Evolutionary conservation across 2,797 vertebrate genomes (phyloP).

Genomic region (Ataeniobius toweri): DNA sequence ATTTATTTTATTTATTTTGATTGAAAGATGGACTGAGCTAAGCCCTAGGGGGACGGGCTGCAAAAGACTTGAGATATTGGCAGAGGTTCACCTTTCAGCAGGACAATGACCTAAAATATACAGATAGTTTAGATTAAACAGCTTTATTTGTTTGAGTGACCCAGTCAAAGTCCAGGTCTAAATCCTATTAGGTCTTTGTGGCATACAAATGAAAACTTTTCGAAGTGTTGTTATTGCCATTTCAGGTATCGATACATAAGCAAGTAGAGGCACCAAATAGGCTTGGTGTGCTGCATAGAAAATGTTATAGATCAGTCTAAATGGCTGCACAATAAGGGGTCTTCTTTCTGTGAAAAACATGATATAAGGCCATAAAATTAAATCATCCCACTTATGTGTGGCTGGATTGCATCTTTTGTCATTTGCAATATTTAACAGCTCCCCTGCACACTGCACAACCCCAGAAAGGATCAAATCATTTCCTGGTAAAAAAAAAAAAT

Average conservation of each 20-base stretch:
- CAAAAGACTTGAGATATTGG: too few species aligned
- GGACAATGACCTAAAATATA: not conserved
- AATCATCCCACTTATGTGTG: not conserved
- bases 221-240: not conserved
- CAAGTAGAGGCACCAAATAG: not conserved
- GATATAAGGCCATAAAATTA: not conserved
- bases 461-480: not conserved
- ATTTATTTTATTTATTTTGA: too few species aligned
- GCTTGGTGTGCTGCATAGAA: constrained; percentile 25
- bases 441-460: not conserved
- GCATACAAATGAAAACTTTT: too few species aligned
- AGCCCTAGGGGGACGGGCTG: too few species aligned
- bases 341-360: not conserved
- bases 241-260: not conserved
- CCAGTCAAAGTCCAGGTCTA: too few species aligned
- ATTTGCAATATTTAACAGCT: not conserved
- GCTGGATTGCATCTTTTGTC: not conserved
- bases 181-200: not conserved
- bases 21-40: too few species aligned
- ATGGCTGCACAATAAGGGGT: constrained; percentile 17
- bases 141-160: too few species aligned
- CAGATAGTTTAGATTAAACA: too few species aligned
- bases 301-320: constrained; percentile 9
- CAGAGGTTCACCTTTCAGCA: too few species aligned
- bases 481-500: not conserved